phyloP scores from a whole-genome alignment of 2,113 vertebrate genomes.

The Pelecanus crispus region DNA sequence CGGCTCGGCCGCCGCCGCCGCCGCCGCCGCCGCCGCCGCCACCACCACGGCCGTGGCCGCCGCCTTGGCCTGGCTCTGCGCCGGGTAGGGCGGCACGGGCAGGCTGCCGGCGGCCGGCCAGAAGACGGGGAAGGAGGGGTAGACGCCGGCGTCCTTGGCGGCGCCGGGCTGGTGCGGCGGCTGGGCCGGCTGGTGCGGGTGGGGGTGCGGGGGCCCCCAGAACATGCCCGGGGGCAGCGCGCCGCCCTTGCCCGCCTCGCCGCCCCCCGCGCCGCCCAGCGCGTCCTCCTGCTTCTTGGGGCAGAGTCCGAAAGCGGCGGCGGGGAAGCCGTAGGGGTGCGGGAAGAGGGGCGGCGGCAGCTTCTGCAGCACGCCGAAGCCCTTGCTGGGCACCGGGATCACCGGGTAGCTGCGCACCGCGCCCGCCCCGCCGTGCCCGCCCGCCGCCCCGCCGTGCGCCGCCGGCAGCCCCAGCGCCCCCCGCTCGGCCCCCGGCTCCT shows the following conservation, averaged over 20 bases:
- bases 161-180: constrained; percentile 57
- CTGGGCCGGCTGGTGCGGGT: constrained; percentile 49
- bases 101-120: constrained; percentile 87
- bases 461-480: constrained; percentile 75
- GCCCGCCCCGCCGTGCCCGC: constrained; percentile 56
- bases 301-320: constrained; percentile 87
- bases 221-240: constrained; percentile 58
- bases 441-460: constrained; percentile 37
- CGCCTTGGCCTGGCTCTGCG: constrained; percentile 75
- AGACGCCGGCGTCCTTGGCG: constrained; percentile 77
- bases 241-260: constrained; percentile 58
- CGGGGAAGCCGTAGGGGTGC: constrained; percentile 88
- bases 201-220: constrained; percentile 63
- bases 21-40: constrained; percentile 47
- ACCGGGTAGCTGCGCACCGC: constrained; percentile 87
- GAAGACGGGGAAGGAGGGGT: constrained; percentile 91
- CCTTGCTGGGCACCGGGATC: constrained; percentile 94
- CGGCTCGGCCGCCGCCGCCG: constrained; percentile 10
- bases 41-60: constrained; percentile 75
- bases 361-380: constrained; percentile 88
- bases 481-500: constrained; percentile 58
- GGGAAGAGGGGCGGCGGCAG: constrained; percentile 92
- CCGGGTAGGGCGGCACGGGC: constrained; percentile 81
- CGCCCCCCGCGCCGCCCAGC: constrained; percentile 39
- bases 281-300: constrained; percentile 86